phyloP scores from a whole-genome alignment of 2,797 vertebrate species.

The Taeniopygia guttata region DNA sequence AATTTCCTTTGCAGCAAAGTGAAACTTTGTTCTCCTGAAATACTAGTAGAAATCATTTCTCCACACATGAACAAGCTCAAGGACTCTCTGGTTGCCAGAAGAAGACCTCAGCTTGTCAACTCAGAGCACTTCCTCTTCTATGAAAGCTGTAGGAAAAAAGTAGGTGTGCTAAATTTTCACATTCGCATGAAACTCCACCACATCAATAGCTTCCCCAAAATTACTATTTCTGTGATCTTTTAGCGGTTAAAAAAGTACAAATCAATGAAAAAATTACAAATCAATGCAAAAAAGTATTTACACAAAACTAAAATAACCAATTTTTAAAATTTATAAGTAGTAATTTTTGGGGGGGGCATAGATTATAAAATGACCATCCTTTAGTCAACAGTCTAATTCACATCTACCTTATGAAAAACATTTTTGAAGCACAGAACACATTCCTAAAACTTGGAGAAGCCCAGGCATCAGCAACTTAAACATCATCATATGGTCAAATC shows the following conservation, averaged over 20 bases:
- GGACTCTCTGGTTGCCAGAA: neutral
- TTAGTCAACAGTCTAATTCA: neutral
- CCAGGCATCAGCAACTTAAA: neutral
- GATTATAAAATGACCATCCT: neutral
- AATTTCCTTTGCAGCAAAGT: neutral
- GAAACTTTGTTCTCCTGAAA: neutral
- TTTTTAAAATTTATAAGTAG: neutral
- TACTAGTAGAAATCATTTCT: neutral
- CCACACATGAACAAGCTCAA: neutral
- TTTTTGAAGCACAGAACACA: neutral
- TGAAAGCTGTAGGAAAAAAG: neutral
- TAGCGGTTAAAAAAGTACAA: neutral
- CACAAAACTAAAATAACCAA: fast-evolving
- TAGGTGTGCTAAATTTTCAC: neutral
- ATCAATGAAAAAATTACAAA: neutral
- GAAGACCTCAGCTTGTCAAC: neutral
- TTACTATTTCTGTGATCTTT: neutral
- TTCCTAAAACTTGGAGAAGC: neutral
- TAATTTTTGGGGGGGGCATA: neutral
- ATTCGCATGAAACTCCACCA: neutral
- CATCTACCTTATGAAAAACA: neutral
- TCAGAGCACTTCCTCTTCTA: neutral
- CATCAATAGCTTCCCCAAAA: neutral
- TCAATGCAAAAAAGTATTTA: neutral
- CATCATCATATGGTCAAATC: neutral